Evolutionary conservation across 2,888 invertebrate genomes (phyloP), one percentile per base, ranked within the genome.

Genomic region (Clivina fossor): DNA sequence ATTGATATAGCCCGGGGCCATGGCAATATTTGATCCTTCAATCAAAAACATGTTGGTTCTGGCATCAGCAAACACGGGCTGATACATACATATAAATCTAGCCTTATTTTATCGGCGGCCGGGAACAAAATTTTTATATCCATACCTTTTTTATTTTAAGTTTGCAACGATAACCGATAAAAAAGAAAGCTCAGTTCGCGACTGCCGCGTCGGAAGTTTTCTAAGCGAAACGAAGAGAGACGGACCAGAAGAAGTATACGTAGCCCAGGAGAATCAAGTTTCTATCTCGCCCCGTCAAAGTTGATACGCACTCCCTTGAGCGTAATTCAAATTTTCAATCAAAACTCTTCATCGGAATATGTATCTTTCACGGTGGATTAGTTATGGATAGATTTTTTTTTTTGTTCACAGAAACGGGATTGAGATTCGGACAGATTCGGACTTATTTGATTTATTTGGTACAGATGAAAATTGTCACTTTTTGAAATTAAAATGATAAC

Each of bases 281-380:
- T 50, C 40, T 30, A 50, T 50, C 35, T 26, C 40, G 11, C 26
- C 40, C 38, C 15, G 37, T 48, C 48, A 19, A 30, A 22, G 24
- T 19, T 53, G 53, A 53, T 53, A 53, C 43, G 35, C 33, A 18
- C 32, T 33, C 53, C 43, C 44, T n/a, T 33, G 43, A 41, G 53
- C 38, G 40, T 55, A 37, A 55, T 55, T 55, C 55, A 55, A 55
- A 46, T 47, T 55, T 55, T 55, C 55, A 47, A 46, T 55, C 55
- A 55, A 55, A 47, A 55, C 38, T 47, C 47, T 38, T 47, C 24
- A 19, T 13, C 22, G 40, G 32, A 55, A 47, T 38, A 55, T 55
- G 55, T 47, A 55, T 46, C 46, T 47, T 55, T 55, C 38, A 37
- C 32, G 55, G 38, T 32, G 47, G 55, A 55, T 55, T 55, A 55